Percentiles rank a stretch among this genome's conserved stretches.
Conservation (phyloP, 2,888 invertebrate species). For the Leptothorax acervorum region DNA sequence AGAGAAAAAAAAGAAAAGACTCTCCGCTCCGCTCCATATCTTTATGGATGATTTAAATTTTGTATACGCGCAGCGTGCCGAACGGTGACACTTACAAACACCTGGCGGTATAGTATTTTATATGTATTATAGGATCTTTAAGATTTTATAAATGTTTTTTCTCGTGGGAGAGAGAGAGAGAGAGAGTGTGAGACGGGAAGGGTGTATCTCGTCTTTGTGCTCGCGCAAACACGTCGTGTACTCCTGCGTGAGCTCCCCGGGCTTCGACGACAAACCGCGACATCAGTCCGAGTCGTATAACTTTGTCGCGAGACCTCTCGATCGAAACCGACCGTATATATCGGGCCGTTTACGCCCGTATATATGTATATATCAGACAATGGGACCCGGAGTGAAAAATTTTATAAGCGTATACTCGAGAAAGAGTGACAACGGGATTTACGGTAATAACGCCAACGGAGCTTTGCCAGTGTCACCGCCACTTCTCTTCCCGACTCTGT, state of each 20-base stretch:
- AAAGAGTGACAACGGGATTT: constrained; percentile 68
- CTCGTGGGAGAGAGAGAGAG: background rate
- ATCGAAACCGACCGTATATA: constrained; percentile 68
- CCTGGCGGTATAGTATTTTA: constrained; percentile 75
- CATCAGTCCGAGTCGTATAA: constrained; percentile 24
- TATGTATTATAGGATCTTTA: constrained; percentile 72
- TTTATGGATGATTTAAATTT: constrained; percentile 76
- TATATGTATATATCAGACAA: constrained; percentile 75
- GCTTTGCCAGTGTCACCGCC: constrained; percentile 72
- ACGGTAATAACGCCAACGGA: constrained; percentile 71
- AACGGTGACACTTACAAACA: constrained; percentile 73
- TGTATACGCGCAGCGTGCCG: constrained; percentile 62
- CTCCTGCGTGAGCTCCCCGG: constrained; percentile 47
- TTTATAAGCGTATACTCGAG: constrained; percentile 77
- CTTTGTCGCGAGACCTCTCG: constrained; percentile 52
- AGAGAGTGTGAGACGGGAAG: background rate
- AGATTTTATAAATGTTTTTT: constrained; percentile 77
- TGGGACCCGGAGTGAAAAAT: constrained; percentile 80
- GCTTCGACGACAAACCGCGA: constrained; percentile 54
- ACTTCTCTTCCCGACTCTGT: constrained; percentile 74
- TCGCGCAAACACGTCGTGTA: constrained; percentile 53
- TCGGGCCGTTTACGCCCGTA: constrained; percentile 70
- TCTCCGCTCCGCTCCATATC: constrained; percentile 62
- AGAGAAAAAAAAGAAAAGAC: background rate
- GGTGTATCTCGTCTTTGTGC: constrained; percentile 43